Evolutionary conservation across 2,113 vertebrate genomes (phyloP).

Genomic region (Kryptolebias marmoratus): DNA sequence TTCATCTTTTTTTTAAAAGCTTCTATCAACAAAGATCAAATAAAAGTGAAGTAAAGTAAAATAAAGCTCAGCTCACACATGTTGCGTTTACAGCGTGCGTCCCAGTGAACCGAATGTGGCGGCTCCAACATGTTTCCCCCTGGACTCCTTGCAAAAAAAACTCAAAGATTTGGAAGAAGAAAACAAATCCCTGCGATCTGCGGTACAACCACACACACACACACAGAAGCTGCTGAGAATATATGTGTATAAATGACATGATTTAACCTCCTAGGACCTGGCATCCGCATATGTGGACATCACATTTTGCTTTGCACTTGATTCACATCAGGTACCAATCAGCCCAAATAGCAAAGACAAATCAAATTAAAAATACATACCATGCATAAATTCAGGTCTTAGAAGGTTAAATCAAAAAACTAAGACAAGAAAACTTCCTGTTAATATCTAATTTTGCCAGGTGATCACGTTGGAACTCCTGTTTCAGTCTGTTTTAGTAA

Average conservation of each 20-base stretch:
- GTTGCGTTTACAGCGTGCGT: slow-evolving; percentile 81
- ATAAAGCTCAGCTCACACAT: background rate
- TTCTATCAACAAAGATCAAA: background rate
- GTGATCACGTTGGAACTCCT: too few relatives aligned
- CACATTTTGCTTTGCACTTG: too few relatives aligned
- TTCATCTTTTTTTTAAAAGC: background rate
- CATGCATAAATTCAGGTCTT: too few relatives aligned
- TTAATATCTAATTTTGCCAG: background rate
- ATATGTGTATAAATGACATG: too few relatives aligned
- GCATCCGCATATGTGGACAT: too few relatives aligned
- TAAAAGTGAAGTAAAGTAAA: background rate
- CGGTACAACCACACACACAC: slow-evolving; percentile 76
- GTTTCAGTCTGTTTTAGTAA: too few relatives aligned
- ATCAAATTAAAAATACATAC: too few relatives aligned
- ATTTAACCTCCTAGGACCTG: too few relatives aligned
- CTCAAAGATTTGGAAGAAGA: slow-evolving; percentile 97
- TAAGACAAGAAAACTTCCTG: background rate
- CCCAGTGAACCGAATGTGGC: slow-evolving; percentile 87
- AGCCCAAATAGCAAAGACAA: too few relatives aligned
- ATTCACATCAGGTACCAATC: too few relatives aligned
- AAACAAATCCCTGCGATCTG: slow-evolving; percentile 91
- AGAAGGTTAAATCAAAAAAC: too few relatives aligned
- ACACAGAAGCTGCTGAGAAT: too few relatives aligned
- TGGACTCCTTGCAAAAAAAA: slow-evolving; percentile 97
- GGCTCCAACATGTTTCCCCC: slow-evolving; percentile 88